A percentile compares a stretch with the other conserved stretches of the same genome.
These are phyloP conservation scores for Redunca redunca DNA, from an alignment of 2,113 vertebrate genomes.

Conservation along the genomic window DNA sequence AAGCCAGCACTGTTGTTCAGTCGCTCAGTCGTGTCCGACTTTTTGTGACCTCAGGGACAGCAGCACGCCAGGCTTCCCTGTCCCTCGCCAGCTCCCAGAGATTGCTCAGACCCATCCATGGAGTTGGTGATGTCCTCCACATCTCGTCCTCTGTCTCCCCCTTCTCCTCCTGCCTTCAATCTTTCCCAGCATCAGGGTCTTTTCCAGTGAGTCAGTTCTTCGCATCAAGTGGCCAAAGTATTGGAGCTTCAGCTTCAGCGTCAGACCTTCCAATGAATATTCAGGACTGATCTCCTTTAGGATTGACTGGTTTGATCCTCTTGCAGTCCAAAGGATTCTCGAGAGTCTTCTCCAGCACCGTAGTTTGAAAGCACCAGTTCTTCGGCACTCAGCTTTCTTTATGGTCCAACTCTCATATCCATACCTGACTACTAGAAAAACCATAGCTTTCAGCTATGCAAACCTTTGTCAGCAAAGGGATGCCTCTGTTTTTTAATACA, in stretches of 20 bases:
- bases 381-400: background rate
- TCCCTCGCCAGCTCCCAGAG: background rate
- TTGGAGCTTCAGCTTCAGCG: background rate
- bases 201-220: background rate
- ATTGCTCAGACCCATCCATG: background rate
- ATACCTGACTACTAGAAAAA: background rate
- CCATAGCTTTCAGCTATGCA: background rate
- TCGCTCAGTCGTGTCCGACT: background rate
- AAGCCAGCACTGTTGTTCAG: background rate
- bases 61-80: background rate
- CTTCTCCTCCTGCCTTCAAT: background rate
- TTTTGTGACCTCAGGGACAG: background rate
- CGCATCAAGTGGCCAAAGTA: background rate
- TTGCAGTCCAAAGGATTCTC: background rate
- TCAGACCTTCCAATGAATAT: background rate
- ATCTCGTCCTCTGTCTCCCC: background rate
- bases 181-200: background rate
- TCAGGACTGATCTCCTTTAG: background rate
- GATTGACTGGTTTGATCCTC: background rate
- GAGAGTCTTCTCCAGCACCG: background rate
- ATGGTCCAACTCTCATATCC: background rate
- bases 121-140: background rate
- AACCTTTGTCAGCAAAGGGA: background rate
- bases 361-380: background rate
- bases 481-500: background rate